Evolutionary conservation across 2,797 vertebrate species (phyloP).

Genomic region (Cuniculus paca): DNA sequence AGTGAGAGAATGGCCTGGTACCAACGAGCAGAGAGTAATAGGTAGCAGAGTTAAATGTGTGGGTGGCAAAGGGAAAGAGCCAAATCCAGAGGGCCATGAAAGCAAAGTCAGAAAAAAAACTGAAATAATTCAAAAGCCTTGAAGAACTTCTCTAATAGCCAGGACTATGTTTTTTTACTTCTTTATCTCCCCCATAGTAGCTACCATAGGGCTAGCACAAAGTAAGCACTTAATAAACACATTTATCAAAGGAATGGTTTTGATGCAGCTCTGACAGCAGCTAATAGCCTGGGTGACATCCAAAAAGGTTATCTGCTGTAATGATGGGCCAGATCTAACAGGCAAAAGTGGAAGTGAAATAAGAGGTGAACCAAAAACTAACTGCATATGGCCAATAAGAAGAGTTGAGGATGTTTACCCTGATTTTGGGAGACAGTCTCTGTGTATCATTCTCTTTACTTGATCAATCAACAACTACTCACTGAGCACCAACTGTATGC

Average conservation of each 20-base stretch:
- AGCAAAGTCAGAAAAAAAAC: slow-evolving; percentile 21
- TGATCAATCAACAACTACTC: background rate
- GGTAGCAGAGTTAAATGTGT: background rate
- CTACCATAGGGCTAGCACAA: background rate
- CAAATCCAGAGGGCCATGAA: background rate
- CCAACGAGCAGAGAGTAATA: background rate
- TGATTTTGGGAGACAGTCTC: background rate
- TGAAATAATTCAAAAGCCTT: background rate
- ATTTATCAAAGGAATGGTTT: background rate
- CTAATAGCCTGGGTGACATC: background rate
- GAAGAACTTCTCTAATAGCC: background rate
- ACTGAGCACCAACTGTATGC: background rate
- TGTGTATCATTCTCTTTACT: background rate
- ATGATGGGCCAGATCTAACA: background rate
- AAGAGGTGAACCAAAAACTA: background rate
- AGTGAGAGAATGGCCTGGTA: background rate
- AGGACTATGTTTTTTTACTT: background rate
- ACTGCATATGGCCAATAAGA: background rate
- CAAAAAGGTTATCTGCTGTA: background rate
- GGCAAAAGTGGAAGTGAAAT: background rate
- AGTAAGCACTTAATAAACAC: slow-evolving; percentile 2
- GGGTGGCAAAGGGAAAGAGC: background rate
- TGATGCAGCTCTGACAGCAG: background rate
- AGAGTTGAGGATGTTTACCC: background rate
- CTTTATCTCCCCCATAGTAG: background rate